Percentiles rank a stretch among this genome's conserved stretches.
Conservation (phyloP, 2,113 vertebrate species). For the Podiceps cristatus region DNA sequence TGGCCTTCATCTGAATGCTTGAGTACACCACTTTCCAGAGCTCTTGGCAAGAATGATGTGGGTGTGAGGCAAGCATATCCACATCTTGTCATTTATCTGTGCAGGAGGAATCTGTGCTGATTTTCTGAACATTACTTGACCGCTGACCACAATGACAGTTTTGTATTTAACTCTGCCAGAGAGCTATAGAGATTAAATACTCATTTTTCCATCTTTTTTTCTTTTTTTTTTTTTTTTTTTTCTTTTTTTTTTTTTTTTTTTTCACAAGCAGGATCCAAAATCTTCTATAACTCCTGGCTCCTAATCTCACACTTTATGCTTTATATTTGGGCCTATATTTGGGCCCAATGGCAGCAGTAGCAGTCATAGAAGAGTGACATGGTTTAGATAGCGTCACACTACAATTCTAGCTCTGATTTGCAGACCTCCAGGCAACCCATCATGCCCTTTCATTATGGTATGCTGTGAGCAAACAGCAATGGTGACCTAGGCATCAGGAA, state of each 20-base stretch:
- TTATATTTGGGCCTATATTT: background rate
- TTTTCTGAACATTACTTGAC: constrained; percentile 13
- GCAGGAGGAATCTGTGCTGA: background rate
- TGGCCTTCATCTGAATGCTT: background rate
- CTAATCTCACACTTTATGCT: background rate
- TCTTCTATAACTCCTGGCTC: background rate
- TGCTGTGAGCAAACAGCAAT: background rate
- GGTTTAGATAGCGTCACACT: background rate
- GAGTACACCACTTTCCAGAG: constrained; percentile 20
- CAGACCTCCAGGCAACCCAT: background rate
- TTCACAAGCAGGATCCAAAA: background rate
- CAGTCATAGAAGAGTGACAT: background rate
- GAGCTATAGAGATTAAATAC: background rate
- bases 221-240: background rate
- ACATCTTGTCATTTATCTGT: constrained; percentile 32
- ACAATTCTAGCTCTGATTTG: background rate
- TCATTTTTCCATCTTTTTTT: background rate
- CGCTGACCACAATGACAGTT: background rate
- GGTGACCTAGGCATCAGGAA: background rate
- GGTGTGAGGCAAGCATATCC: background rate
- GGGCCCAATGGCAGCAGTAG: background rate
- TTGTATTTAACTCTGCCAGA: background rate
- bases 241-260: background rate
- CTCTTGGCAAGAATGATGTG: background rate
- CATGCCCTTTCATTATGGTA: background rate